Base-by-base conservation (phyloP, 2,888 invertebrate genomes). In the Coenonympha glycerion region DNA sequence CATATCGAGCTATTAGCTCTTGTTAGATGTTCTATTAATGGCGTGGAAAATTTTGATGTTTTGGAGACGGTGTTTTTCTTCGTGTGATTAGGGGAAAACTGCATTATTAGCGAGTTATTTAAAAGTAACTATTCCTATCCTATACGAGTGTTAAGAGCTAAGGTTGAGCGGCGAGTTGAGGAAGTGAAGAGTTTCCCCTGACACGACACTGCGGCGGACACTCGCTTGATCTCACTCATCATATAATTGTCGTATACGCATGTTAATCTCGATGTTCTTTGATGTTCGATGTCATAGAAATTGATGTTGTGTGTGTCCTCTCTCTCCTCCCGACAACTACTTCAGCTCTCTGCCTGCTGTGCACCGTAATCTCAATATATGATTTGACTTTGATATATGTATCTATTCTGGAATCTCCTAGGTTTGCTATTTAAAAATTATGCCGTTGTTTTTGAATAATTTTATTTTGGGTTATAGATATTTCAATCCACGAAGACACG, bases 181-280 rank as follows among this genome's bases (percentile, higher is more conserved):
- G 33, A 9, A 26, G 37, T 34, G 3, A 16, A n/a, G 5, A 11
- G 37, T 49, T 45, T 41, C 49, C 53, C 52, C 53, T 46, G 49
- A 49, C 31, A 49, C 49, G 46, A 49, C 53, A 49, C 53, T 8
- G 22, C 46, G 31, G 22, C 44, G 45, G 45, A 45, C 19, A 45
- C 13, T 34, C n/a, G 45, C 34, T 45, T 45, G 24, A 22, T 46
- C n/a, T 46, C 28, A 28, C 22, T 46, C 28, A 15, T 44, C 30
- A 44, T n/a, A n/a, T n/a, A n/a, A 21, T 21, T 36, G 34, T 22
- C 1, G n/a, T 46, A 47, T 47, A 40, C 6, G 19, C 31, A 50
- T 50, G 30, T 39, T 18, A 39, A 31, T 50, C 31, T 45, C 30
- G 18, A 34, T 41, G 33, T 48, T 24, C n/a, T n/a, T 49, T 24